Conservation (phyloP, 2,888 invertebrate genomes). For the Cheilosia soror region DNA sequence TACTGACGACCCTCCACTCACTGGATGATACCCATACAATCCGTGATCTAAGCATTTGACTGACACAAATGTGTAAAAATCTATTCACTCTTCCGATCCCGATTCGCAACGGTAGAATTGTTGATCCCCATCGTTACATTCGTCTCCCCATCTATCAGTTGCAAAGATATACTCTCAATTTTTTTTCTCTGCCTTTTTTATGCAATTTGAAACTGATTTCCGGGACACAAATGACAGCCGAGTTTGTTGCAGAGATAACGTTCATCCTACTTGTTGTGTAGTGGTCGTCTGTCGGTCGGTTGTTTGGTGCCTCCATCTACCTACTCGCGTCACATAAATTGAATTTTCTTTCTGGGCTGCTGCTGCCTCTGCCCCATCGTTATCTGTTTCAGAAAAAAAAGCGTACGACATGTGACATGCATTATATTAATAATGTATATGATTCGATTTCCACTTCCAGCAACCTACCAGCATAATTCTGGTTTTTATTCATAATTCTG, state of each 20-base stretch:
- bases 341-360: slow-evolving; percentile 40
- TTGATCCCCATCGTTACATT: slow-evolving; percentile 49
- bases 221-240: slow-evolving; percentile 72
- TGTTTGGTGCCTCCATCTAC: slow-evolving; percentile 66
- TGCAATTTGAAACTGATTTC: slow-evolving; percentile 75
- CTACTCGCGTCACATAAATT: slow-evolving; percentile 74
- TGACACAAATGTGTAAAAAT: slow-evolving; percentile 32
- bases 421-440: slow-evolving; percentile 72
- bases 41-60: slow-evolving; percentile 46
- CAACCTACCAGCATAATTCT: slow-evolving; percentile 54
- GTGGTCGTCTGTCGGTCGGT: slow-evolving; percentile 24
- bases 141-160: slow-evolving; percentile 67
- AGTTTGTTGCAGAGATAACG: slow-evolving; percentile 61
- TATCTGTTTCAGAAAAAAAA: slow-evolving; percentile 43
- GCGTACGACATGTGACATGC: slow-evolving; percentile 66
- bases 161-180: slow-evolving; percentile 43
- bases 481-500: slow-evolving; percentile 56
- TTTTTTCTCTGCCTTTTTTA: neutral
- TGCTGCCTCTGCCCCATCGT: slow-evolving; percentile 42
- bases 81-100: slow-evolving; percentile 24
- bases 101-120: slow-evolving; percentile 61
- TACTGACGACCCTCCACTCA: slow-evolving; percentile 4
- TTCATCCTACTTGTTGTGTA: slow-evolving; percentile 69
- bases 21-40: slow-evolving; percentile 11
- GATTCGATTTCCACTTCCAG: slow-evolving; percentile 62